A percentile compares a stretch with the other conserved stretches of the same genome.
These are phyloP conservation scores for Chascanopsetta lugubris DNA, from an alignment of 2,113 vertebrate genomes.

Conservation along the genomic window DNA sequence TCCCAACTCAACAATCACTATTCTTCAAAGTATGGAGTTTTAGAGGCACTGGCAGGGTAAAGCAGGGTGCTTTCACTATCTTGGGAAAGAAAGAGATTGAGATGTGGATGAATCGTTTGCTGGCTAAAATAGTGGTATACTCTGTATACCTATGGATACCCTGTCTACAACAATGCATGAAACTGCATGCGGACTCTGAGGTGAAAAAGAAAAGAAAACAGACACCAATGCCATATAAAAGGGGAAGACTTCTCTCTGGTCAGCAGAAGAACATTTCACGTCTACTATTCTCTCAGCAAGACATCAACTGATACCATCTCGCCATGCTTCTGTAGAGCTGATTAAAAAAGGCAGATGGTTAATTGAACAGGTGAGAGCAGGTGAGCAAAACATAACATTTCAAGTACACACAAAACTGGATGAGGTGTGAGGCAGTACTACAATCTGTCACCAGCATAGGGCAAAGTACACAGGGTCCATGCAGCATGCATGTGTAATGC, in stretches of 20 bases:
- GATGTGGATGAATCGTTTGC: too few species aligned
- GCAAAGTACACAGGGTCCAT: slow-evolving; percentile 47
- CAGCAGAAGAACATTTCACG: not conserved
- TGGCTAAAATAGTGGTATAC: too few species aligned
- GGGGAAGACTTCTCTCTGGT: not conserved
- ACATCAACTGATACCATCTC: not conserved
- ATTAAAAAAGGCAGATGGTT: slow-evolving; percentile 11
- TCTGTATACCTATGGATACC: too few species aligned
- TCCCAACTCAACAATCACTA: too few species aligned
- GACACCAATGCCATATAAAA: not conserved
- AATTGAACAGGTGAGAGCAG: slow-evolving; percentile 2
- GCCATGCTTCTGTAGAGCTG: slow-evolving; percentile 15
- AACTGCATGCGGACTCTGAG: not conserved
- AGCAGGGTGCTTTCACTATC: too few species aligned
- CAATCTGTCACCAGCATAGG: slow-evolving; percentile 29
- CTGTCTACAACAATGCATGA: not conserved
- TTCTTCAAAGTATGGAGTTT: too few species aligned
- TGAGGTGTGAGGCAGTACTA: slow-evolving; percentile 38
- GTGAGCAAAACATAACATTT: slow-evolving; percentile 29
- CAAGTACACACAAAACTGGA: slow-evolving; percentile 37
- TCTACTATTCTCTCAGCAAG: not conserved
- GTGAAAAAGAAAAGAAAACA: slow-evolving; percentile 4
- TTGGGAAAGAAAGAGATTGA: too few species aligned
- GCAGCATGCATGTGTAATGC: slow-evolving; percentile 32
- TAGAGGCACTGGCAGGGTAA: too few species aligned